Evolutionary conservation across 2,113 vertebrate genomes (phyloP), one percentile per base, ranked within the genome.

Genomic region (Nesoenas mayeri): DNA sequence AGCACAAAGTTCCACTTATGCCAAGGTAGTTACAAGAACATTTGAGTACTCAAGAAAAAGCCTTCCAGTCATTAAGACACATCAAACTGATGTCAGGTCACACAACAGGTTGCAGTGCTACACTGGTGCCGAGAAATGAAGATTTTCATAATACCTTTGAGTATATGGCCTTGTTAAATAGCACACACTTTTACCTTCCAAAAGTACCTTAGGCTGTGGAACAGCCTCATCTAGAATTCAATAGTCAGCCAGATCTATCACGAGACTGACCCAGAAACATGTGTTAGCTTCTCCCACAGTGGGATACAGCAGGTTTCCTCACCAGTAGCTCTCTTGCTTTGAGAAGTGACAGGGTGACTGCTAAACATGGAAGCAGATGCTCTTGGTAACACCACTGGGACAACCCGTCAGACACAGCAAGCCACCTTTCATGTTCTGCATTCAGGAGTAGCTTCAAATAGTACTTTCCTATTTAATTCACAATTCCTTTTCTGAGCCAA

Each of bases 371-470:
- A 22, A 77, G 58, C 61, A 79, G 53, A 36, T 53, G 54, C 62
- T 57, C 38, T 50, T 1, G 1, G 40, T 40, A 38, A 54, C 15
- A n/a, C 56, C 60, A 20, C 62, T 10, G 48, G 8, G 67, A 69
- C 28, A 57, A 20, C 9, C 2, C 0, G 0, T 26, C 70, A 73
- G 56, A 15, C 3, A 0, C 1, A n/a, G 54, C 57, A 56, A 20
- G 25, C 14, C 13, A 22, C 7, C 54, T 40, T 34, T 31, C 20
- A 34, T 12, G 14, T 5, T 77, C 42, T 51, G n/a, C 9, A 36
- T 12, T n/a, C 67, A 50, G 15, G 9, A 67, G 15, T 1, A 48
- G 29, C 32, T 71, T 75, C 38, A 53, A 85, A 82, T 7, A 51
- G 8, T 9, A 38, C 53, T 51, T 86, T 58, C 22, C 65, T 29